These are phyloP conservation scores for Turdus rufiventris DNA, from an alignment of 2,113 vertebrate genomes.

Conservation along the genomic window DNA sequence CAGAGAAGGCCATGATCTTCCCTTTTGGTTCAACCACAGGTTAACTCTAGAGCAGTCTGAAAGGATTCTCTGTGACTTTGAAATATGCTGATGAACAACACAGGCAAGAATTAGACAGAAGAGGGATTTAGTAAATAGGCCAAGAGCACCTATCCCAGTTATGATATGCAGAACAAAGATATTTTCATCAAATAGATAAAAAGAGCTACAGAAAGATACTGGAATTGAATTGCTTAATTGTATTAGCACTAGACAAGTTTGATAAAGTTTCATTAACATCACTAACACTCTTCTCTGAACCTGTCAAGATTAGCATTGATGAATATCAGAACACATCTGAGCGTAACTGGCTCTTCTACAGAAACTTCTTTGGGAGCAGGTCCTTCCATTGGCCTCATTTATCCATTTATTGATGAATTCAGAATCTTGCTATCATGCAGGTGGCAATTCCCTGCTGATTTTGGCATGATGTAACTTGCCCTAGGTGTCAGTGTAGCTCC, in stretches of 20 bases:
- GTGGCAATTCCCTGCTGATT: neutral
- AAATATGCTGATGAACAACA: neutral
- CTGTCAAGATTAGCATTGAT: neutral
- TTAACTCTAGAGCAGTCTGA: neutral
- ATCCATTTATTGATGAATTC: neutral
- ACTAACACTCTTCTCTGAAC: neutral
- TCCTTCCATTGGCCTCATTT: neutral
- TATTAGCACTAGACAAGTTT: neutral
- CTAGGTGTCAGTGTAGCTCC: rapidly evolving
- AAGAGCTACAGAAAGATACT: neutral
- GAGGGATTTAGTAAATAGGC: neutral
- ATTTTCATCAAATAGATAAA: neutral
- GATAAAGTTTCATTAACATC: neutral
- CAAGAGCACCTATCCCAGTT: neutral
- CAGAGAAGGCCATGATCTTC: neutral
- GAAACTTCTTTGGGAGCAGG: rapidly evolving
- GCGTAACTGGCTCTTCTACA: neutral
- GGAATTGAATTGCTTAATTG: neutral
- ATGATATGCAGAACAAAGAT: neutral
- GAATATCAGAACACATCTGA: neutral
- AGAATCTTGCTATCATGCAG: neutral
- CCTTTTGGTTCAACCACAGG: neutral
- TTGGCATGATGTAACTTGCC: neutral
- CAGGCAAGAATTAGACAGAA: neutral
- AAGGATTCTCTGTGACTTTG: neutral